Conservation (phyloP, 2,888 invertebrate species). For the Polydrusus pterygomalis region DNA sequence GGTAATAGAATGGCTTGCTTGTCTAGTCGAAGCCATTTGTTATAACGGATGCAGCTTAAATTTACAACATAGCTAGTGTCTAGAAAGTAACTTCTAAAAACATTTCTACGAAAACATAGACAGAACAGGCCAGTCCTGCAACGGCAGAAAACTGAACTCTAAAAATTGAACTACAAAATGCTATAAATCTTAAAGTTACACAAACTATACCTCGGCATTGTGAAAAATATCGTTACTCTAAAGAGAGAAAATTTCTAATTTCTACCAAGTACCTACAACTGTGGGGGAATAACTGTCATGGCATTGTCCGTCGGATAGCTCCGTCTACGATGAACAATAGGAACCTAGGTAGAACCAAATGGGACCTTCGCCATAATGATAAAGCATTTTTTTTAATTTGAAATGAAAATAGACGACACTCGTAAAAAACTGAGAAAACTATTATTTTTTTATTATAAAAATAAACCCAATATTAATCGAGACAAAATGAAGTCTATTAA, state of each 20-base stretch:
- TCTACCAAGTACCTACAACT: slow-evolving; percentile 25
- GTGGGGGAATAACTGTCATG: slow-evolving; percentile 21
- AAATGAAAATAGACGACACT: too few species aligned
- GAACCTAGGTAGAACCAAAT: too few species aligned
- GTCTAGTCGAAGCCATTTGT: neutral
- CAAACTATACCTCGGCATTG: slow-evolving; percentile 71
- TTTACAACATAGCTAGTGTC: slow-evolving; percentile 47
- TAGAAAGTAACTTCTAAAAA: slow-evolving; percentile 53
- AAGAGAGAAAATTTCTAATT: slow-evolving; percentile 36
- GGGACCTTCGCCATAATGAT: too few species aligned
- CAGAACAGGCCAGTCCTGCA: slow-evolving; percentile 33
- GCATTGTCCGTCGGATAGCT: too few species aligned
- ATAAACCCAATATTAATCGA: too few species aligned
- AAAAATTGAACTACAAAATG: slow-evolving; percentile 55
- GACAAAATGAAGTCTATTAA: too few species aligned
- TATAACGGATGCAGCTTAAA: slow-evolving; percentile 43
- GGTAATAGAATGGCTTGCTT: neutral
- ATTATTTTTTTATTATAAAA: too few species aligned
- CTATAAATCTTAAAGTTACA: slow-evolving; percentile 66
- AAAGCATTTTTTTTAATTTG: too few species aligned
- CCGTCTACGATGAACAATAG: too few species aligned
- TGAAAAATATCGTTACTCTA: slow-evolving; percentile 41
- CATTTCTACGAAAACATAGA: slow-evolving; percentile 38
- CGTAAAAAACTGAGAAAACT: too few species aligned
- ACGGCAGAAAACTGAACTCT: slow-evolving; percentile 32